A percentile compares a stretch with the other conserved stretches of the same genome.
phyloP scores from a whole-genome alignment of 1,140 invertebrate species.

The Aricia agestis region DNA sequence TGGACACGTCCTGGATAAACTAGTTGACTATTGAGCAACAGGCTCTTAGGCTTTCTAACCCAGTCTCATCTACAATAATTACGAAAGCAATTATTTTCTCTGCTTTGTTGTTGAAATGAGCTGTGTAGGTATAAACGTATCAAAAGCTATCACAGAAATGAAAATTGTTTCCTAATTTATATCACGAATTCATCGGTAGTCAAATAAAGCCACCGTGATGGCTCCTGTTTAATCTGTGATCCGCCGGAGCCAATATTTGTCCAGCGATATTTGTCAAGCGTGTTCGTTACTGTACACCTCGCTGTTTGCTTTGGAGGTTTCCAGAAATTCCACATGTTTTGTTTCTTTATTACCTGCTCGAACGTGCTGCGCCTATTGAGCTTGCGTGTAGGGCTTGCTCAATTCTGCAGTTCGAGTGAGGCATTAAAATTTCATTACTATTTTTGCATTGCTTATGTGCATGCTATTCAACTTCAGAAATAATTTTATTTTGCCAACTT shows the following conservation, averaged over 20 bases:
- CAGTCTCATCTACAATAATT: too few species aligned
- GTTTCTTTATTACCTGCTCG: constrained; percentile 11
- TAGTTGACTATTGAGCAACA: too few species aligned
- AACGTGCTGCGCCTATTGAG: not conserved
- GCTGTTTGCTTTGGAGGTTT: constrained; percentile 50
- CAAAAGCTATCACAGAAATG: not conserved
- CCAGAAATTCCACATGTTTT: constrained; percentile 1
- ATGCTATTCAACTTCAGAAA: too few species aligned
- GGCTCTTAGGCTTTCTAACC: not conserved
- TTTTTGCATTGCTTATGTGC: too few species aligned
- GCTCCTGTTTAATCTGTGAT: constrained; percentile 19
- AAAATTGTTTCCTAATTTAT: not conserved
- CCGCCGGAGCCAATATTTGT: constrained; percentile 58
- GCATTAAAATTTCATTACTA: too few species aligned
- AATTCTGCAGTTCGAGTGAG: not conserved
- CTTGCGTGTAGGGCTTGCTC: not conserved
- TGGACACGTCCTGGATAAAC: too few species aligned
- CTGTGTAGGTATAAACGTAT: not conserved
- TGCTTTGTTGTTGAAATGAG: too few species aligned
- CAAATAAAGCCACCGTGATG: not conserved
- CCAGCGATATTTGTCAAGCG: constrained; percentile 65
- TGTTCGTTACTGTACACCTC: constrained; percentile 67
- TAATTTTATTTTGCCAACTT: too few species aligned
- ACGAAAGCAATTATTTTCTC: too few species aligned
- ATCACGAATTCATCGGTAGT: not conserved